These are phyloP conservation scores for Enchytraeus crypticus DNA, from an alignment of 2,888 invertebrate genomes.

Conservation along the genomic window DNA sequence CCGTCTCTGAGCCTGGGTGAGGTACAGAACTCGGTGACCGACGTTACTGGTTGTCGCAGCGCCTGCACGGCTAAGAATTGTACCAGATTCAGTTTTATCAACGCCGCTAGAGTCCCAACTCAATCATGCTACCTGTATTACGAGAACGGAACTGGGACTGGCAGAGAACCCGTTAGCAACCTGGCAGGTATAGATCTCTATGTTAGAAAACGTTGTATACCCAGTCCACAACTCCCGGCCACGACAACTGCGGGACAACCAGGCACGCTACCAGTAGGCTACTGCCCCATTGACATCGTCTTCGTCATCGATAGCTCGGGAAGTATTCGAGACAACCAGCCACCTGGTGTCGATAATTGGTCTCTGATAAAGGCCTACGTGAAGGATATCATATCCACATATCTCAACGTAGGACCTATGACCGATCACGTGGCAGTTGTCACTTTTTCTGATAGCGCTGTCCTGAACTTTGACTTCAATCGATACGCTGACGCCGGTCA, in stretches of 20 bases:
- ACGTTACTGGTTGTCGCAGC: not conserved
- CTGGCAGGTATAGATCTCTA: constrained; percentile 5
- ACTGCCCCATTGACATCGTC: constrained; percentile 2
- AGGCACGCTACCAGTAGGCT: not conserved
- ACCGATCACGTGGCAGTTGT: constrained; percentile 11
- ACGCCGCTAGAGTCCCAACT: not conserved
- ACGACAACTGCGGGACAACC: constrained; percentile 7
- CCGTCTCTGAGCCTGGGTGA: not conserved
- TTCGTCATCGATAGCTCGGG: constrained; percentile 16
- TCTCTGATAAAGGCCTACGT: constrained; percentile 4
- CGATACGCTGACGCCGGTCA: not conserved
- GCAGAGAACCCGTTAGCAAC: not conserved
- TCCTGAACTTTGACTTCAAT: constrained; percentile 1
- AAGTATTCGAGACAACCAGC: constrained; percentile 13
- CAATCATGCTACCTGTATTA: constrained; percentile 5
- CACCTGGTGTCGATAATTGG: constrained; percentile 12
- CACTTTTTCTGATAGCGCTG: constrained; percentile 9
- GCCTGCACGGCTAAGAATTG: constrained; percentile 1
- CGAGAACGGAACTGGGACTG: not conserved
- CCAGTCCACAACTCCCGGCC: not conserved
- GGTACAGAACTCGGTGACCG: not conserved
- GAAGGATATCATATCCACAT: not conserved
- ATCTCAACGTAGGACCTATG: not conserved
- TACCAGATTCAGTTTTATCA: not conserved
- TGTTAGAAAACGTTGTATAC: constrained; percentile 9